phyloP scores from a whole-genome alignment of 2,888 invertebrate genomes.

The Agelastica alni region DNA sequence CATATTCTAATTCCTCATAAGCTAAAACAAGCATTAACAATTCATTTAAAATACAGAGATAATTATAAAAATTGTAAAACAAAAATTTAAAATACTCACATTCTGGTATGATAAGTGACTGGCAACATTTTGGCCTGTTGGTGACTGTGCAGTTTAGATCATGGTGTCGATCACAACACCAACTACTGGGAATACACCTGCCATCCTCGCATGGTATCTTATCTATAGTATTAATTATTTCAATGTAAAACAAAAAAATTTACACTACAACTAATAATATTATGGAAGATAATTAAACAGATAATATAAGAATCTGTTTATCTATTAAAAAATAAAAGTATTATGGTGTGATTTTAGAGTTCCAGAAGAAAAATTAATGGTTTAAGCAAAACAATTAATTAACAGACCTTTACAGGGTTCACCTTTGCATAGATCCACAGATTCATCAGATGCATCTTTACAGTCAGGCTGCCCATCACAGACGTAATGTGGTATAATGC shows the following conservation, averaged over 20 bases:
- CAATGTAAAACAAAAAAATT: too few species aligned
- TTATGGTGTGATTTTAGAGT: too few species aligned
- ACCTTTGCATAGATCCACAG: constrained; percentile 50
- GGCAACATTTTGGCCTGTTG: constrained; percentile 57
- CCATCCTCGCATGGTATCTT: constrained; percentile 58
- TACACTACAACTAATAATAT: too few species aligned
- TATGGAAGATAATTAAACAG: too few species aligned
- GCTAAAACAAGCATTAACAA: constrained; percentile 38
- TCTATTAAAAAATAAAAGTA: too few species aligned
- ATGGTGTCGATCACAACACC: constrained; percentile 59
- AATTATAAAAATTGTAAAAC: constrained; percentile 6
- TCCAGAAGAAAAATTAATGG: too few species aligned
- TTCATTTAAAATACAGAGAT: neutral
- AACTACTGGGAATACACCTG: constrained; percentile 59
- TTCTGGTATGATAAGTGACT: constrained; percentile 45
- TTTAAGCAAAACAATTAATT: too few species aligned
- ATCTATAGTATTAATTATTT: constrained; percentile 52
- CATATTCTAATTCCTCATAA: constrained; percentile 50
- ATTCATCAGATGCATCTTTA: constrained; percentile 60
- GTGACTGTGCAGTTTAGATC: constrained; percentile 58
- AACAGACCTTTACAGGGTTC: constrained; percentile 57
- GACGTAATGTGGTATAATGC: constrained; percentile 59
- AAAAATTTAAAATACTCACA: constrained; percentile 43
- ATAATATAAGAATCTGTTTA: too few species aligned
- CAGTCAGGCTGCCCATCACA: constrained; percentile 62